Base-by-base conservation (phyloP, 2,113 vertebrate species). In the Rynchops niger region DNA sequence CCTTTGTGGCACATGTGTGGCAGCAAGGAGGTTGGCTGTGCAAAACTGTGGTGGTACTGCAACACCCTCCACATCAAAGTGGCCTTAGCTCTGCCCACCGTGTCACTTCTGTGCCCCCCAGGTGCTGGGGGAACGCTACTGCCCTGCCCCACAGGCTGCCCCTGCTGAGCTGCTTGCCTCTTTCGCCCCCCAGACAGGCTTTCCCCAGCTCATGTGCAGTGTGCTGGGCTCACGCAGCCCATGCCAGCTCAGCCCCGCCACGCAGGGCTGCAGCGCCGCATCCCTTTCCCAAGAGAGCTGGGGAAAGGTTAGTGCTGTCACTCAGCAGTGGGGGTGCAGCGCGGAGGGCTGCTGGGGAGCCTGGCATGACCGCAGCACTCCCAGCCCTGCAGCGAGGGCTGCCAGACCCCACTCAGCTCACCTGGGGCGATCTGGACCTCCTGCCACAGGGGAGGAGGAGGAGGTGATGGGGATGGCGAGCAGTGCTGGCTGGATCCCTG, bases 221-320 rank as follows among this genome's bases (percentile, higher is more conserved):
- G 0, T n/a, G 18, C 56, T 5, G 4, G 45, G 34, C 50, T 90
- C 2, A 0, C 30, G 34, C 12, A 85, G 36, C 69, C 59, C 45
- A 13, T 5, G 0, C 27, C 0, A 0, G 34, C 88, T 92, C 49
- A 91, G 63, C 42, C 58, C 34, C 0, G 0, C 42, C 7, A 1
- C 4, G 2, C 47, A 52, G 67, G n/a, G 66, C 84, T 86, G 88
- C 73, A 78, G 77, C 38, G 3, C 62, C 15, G 8, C 77, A 61
- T 93, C 43, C 49, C 9, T 82, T 79, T 95, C 82, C 55, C 1
- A 0, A 9, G 80, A 47, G 79, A 86, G 47, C 69, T 56, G 29
- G 38, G 49, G 42, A 93, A 90, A 96, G 97, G 91, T 97, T 90
- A 96, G 32, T 27, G 71, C 94, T 96, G 83, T 94, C 94, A 94